phyloP scores from a whole-genome alignment of 2,113 vertebrate genomes.

The Oophaga pumilio region DNA sequence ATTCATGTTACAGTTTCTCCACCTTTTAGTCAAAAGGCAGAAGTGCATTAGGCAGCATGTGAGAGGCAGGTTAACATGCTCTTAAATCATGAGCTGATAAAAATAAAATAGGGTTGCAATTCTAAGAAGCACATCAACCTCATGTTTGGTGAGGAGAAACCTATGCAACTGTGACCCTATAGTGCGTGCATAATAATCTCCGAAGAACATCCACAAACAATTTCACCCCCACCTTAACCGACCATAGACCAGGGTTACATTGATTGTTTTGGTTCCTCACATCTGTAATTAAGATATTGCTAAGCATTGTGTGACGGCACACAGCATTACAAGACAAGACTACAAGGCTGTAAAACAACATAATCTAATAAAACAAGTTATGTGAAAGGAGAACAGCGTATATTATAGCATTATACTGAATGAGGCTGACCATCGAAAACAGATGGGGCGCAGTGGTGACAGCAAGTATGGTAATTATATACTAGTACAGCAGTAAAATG shows the following conservation, averaged over 20 bases:
- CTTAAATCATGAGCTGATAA: not conserved
- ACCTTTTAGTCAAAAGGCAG: not conserved
- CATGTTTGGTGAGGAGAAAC: not conserved
- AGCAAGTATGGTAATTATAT: not conserved
- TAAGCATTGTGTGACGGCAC: not conserved
- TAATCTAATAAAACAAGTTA: not conserved
- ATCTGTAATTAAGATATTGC: not conserved
- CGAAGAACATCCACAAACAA: not conserved
- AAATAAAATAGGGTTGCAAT: not conserved
- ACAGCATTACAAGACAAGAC: not conserved
- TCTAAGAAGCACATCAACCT: conserved; percentile 1
- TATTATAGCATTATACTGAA: conserved; percentile 2
- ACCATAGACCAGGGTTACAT: not conserved
- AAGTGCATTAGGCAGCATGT: not conserved
- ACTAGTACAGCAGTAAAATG: conserved; percentile 20
- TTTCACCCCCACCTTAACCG: not conserved
- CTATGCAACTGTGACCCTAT: not conserved
- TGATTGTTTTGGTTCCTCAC: not conserved
- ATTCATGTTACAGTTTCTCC: not conserved
- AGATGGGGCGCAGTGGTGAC: not conserved
- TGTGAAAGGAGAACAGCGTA: not conserved
- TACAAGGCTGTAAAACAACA: not conserved
- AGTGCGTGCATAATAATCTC: not conserved
- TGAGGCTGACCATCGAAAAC: not conserved
- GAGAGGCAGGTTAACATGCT: not conserved